Evolutionary conservation across 2,888 invertebrate genomes (phyloP), one percentile per base, ranked within the genome.

Genomic region (Steinernema hermaphroditum): DNA sequence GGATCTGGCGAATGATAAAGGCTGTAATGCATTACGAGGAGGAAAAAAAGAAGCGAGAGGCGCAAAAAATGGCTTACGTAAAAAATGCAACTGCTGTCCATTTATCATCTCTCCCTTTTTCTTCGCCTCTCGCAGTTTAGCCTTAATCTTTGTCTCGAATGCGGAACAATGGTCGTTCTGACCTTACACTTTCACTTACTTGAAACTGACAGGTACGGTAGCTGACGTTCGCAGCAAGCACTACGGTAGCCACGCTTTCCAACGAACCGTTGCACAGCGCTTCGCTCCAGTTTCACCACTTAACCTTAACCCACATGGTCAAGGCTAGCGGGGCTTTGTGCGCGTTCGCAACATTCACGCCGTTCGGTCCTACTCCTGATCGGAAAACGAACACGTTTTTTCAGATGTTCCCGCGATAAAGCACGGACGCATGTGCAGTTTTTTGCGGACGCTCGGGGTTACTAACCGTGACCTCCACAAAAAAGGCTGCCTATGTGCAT

Each of bases 291-390:
- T 62, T 62, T 62, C 62, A 29, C 22, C 62, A 62, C 32, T 29
- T 62, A 62, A 62, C 62, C 62, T 62, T 62, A 62, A 62, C 62
- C 62, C 62, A 62, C 62, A 62, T 62, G 62, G 62, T 62, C 62
- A 62, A 62, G 62, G 62, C 62, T 62, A 62, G 29, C 62, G 29
- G 62, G 27, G 62, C 62, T 62, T 62, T 29, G 46, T 46, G 62
- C 62, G 29, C 62, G 62, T 62, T 62, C 62, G 62, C 62, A 62
- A 62, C 62, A 62, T 62, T 32, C 2, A 16, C 62, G 62, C 29
- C 46, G 62, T 32, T 62, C 62, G 32, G 62, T n/a, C 32, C 27
- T 16, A 9, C 12, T 16, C 29, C 27, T 16, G 16, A 9, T 16
- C 29, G 62, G 32, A 29, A 19, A 1, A 16, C 34, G 29, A 62